These are phyloP conservation scores for Oligia fasciuncula DNA, from an alignment of 2,888 invertebrate species.

Conservation along the genomic window DNA sequence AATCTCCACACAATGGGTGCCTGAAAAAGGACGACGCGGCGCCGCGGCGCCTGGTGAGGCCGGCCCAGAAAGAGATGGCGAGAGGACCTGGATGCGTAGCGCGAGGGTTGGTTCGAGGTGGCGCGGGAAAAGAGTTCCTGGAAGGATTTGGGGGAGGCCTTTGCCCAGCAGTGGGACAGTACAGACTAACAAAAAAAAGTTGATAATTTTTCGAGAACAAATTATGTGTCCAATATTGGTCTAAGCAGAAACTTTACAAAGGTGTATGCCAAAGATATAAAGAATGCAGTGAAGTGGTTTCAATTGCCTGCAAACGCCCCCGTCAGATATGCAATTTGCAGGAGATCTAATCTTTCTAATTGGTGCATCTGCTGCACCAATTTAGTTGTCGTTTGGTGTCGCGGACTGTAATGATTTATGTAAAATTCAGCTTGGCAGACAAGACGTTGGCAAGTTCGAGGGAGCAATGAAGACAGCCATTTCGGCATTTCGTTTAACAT, in stretches of 20 bases:
- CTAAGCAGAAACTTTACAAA: neutral
- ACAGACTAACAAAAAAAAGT: too few relatives aligned
- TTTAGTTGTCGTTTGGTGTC: neutral
- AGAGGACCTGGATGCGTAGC: too few relatives aligned
- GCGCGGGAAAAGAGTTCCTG: too few relatives aligned
- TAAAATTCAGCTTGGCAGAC: slow-evolving; percentile 7
- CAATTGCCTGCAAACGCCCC: slow-evolving; percentile 15
- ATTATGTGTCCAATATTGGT: neutral
- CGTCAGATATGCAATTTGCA: slow-evolving; percentile 24
- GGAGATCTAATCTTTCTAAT: slow-evolving; percentile 36
- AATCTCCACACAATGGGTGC: too few relatives aligned
- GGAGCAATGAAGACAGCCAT: slow-evolving; percentile 1
- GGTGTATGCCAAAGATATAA: neutral
- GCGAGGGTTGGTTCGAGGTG: too few relatives aligned
- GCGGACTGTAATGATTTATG: slow-evolving; percentile 40
- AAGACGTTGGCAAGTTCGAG: neutral
- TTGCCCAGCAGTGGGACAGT: too few relatives aligned
- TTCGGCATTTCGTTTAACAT: neutral
- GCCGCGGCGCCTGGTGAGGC: too few relatives aligned
- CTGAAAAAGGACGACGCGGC: too few relatives aligned
- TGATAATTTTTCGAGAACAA: too few relatives aligned
- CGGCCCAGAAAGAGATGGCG: too few relatives aligned
- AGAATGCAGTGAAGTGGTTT: slow-evolving; percentile 18
- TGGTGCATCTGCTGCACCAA: slow-evolving; percentile 20
- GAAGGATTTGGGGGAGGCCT: too few relatives aligned